Base-by-base conservation (phyloP, 2,888 invertebrate genomes). In the Gibbula magus region DNA sequence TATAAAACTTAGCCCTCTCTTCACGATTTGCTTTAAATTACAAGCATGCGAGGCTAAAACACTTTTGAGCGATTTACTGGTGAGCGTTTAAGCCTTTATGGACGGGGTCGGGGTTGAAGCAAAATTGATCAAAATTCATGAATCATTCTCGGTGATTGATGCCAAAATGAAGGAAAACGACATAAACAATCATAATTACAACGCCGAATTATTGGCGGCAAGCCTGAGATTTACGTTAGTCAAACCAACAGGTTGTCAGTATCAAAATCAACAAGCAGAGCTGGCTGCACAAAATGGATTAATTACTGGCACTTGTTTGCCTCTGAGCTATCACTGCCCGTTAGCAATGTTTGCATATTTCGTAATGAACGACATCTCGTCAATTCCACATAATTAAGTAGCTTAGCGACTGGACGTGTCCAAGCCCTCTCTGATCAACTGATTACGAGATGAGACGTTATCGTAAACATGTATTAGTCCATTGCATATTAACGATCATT, bases 41-140 rank as follows among this genome's bases (percentile, higher is more conserved):
- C 61, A 39, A 35, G 22, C 39, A 39, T 73, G 73, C 51, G 22
- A 1, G 51, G 74, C 25, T 5, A 16, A 25, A 67, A 25, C 35
- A 20, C 61, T 52, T 45, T 32, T 18, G n/a, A 18, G 29, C 32
- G 32, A 29, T 52, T 61, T 78, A 20, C 67, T 70, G 53, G 70
- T n/a, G 70, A 78, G 45, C 51, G 29, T 29, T 70, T 39, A 78
- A 70, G 32, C 29, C 29, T 78, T 78, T 35, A 52, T 29, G 29
- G 52, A 52, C 39, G 32, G 77, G 78, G 51, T 70, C 35, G 20
- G 70, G 78, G 39, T 78, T 45, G 51, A 78, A 32, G 29, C 29
- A 25, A 66, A 77, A 77, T 61, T 77, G 77, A 77, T 77, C 77
- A 77, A 66, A 78, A 78, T 78, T 78, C 78, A 70, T 78, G 78